Evolutionary conservation across 1,140 invertebrate species (phyloP), one percentile per base, ranked within the genome.

Genomic region (Atta colombica): DNA sequence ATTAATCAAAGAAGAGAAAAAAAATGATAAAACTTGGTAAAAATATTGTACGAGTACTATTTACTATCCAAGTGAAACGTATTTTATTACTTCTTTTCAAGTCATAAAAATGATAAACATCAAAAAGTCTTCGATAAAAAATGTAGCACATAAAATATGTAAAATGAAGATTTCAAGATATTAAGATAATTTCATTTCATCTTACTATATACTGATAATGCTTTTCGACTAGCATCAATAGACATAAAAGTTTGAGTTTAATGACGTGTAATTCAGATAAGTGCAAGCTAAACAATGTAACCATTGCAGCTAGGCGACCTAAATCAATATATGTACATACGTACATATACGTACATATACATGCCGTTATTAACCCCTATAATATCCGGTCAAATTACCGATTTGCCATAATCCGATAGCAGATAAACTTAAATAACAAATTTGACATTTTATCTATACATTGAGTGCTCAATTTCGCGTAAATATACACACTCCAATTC

Each of bases 221-320:
- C 10, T 55, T 68, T 55, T 81, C 31, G 35, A 53, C 49, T 60
- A n/a, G 2, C 53, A 18, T 74, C 68, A 6, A 2, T 14, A 31
- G n/a, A 35, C 55, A 61, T 61, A 49, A 84, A 75, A 61, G 39
- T 84, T 82, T 25, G 7, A 10, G 7, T 49, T 82, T 82, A 84
- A 63, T 75, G 55, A 84, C 28, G 55, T n/a, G 69, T 75, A 45
- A 49, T 14, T 18, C 25, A 51, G 69, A 84, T 75, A 75, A 84
- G 25, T 84, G 55, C 39, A 49, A 75, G 28, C 66, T 75, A 49
- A 75, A 84, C 69, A 75, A 84, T 63, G 51, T 63, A 74, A 28
- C 68, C 12, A 45, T n/a, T 49, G 39, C 55, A 63, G 51, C n/a
- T 25, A n/a, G 10, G 8, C 4, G 7, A 55, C 39, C 35, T 49